Base-by-base conservation (phyloP, 2,888 invertebrate genomes). In the Dynastes maya region DNA sequence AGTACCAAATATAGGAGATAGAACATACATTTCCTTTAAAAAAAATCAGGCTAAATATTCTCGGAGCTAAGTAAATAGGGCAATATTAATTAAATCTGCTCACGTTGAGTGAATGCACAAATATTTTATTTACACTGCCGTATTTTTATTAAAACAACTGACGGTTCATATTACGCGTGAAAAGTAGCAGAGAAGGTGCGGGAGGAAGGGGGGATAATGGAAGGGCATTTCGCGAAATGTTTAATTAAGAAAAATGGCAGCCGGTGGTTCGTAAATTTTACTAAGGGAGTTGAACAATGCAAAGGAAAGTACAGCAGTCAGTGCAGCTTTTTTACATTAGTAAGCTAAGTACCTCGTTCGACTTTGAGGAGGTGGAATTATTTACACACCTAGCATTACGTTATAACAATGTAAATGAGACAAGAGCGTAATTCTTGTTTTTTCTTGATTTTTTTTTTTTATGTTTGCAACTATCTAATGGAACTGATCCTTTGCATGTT, bases 221-320 rank as follows among this genome's bases (percentile, higher is more conserved):
- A 27, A 29, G 61, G 61, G 49, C 27, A 49, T 68, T 68, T 68
- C 8, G 49, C 49, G 68, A 45, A 49, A 68, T 49, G 49, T 68
- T 68, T 68, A 68, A 68, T 68, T 68, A 68, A 68, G 68, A 68
- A 68, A 68, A 68, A 68, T 68, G 68, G 49, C 16, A 68, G 49
- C 27, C 27, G 45, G 49, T 11, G 68, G 68, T 45, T 51, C 29
- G 45, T 68, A 61, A 61, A 61, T 61, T 22, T 61, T 61, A 22
- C 29, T 61, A 22, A 29, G 9, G 22, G 61, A 9, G 22, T 55
- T 27, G 61, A 22, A 13, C 9, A 61, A 29, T 13, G n/a, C 55
- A 6, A 55, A n/a, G 55, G 11, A 8, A 22, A 5, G 29, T 16
- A 22, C 22, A 9, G 29, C 9, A 61, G 22, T 22, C 22, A 61